A percentile compares a stretch with the other conserved stretches of the same genome.
These are phyloP conservation scores for Stichopus horrens DNA, from an alignment of 53 echinoderm and acorn worm genomes.

Conservation along the genomic window DNA sequence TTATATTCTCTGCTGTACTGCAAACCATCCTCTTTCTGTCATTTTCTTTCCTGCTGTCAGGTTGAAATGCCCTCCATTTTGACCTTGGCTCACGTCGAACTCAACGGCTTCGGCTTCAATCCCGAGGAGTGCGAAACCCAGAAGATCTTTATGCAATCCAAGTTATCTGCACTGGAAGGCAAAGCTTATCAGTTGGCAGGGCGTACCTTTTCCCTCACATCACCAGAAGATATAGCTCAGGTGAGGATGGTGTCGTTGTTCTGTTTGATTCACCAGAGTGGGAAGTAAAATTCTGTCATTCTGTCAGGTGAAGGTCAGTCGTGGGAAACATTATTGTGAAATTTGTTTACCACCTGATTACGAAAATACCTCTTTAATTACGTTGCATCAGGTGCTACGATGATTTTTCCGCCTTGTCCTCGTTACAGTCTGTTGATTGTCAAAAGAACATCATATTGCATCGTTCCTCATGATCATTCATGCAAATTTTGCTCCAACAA, in stretches of 20 bases:
- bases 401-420: too few relatives aligned
- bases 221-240: slow-evolving; percentile 94
- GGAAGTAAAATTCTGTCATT: too few relatives aligned
- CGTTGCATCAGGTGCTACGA: too few relatives aligned
- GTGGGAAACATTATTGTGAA: too few relatives aligned
- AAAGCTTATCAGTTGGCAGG: slow-evolving; percentile 88
- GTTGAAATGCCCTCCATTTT: slow-evolving; percentile 93
- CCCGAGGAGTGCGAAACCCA: slow-evolving; percentile 84
- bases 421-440: too few relatives aligned
- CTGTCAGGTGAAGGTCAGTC: too few relatives aligned
- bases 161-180: slow-evolving; percentile 79
- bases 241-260: slow-evolving; percentile 45
- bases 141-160: slow-evolving; percentile 87
- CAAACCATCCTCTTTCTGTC: neutral
- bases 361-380: too few relatives aligned
- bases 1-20: neutral
- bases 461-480: too few relatives aligned
- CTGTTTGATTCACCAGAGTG: too few relatives aligned
- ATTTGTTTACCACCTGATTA: too few relatives aligned
- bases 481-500: neutral
- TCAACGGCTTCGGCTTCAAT: slow-evolving; percentile 93
- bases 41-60: slow-evolving; percentile 33
- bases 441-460: too few relatives aligned
- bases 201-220: slow-evolving; percentile 85
- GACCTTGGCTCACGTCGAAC: slow-evolving; percentile 85